These are phyloP conservation scores for Bergia puertoricense DNA, from an alignment of 92 coral and sea anemone genomes.

Conservation along the genomic window DNA sequence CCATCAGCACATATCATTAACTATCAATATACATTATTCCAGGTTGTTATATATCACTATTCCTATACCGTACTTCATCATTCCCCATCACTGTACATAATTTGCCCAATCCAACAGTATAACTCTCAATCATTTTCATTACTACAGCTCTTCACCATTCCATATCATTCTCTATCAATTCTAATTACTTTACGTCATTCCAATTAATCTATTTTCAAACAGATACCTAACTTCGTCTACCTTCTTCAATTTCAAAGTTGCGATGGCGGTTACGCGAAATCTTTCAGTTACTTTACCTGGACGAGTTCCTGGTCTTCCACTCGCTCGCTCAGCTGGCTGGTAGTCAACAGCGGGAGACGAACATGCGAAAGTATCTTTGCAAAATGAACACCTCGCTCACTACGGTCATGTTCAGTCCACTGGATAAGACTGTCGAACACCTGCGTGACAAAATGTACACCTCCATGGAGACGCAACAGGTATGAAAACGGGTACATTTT, in stretches of 20 bases:
- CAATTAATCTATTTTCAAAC: not conserved
- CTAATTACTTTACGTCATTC: not conserved
- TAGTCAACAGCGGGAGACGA: slow-evolving; percentile 66
- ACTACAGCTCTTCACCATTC: not conserved
- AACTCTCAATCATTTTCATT: not conserved
- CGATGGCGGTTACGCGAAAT: no score
- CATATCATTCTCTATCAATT: not conserved
- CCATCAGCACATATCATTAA: no score
- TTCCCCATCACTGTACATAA: not conserved
- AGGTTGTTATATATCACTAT: not conserved
- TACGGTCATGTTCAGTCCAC: slow-evolving; percentile 76
- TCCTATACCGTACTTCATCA: not conserved
- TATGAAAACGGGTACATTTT: no score
- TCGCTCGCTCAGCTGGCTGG: slow-evolving; percentile 49
- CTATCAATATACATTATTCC: not conserved
- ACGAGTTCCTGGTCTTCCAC: slow-evolving; percentile 71
- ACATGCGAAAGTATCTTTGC: slow-evolving; percentile 79
- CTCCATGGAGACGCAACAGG: not conserved
- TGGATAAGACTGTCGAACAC: slow-evolving; percentile 73
- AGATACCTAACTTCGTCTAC: not conserved
- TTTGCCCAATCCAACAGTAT: no score
- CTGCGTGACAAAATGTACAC: slow-evolving; percentile 19
- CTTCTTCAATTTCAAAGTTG: not conserved
- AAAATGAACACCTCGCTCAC: slow-evolving; percentile 76
- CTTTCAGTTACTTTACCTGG: not conserved